Percentiles rank a stretch among this genome's conserved stretches.
phyloP scores from a whole-genome alignment of 2,888 invertebrate genomes.

The Pyrgus malvae region DNA sequence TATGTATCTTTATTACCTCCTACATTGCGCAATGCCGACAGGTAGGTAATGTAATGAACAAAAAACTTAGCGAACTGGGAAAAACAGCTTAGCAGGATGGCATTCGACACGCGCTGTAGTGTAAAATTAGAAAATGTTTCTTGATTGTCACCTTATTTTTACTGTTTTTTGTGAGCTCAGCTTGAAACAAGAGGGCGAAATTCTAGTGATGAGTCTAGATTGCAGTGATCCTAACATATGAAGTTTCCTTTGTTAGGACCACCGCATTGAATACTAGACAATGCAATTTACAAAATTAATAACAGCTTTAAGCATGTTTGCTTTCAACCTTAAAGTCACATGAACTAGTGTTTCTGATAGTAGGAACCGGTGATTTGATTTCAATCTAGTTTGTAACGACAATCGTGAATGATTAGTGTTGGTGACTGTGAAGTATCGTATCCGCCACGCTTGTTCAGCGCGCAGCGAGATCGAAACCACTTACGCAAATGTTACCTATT shows the following conservation, averaged over 20 bases:
- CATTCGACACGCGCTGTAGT: conserved; percentile 46
- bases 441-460: conserved; percentile 65
- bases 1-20: conserved; percentile 26
- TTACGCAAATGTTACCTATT: conserved; percentile 40
- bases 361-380: conserved; percentile 39
- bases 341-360: conserved; percentile 21
- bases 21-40: conserved; percentile 33
- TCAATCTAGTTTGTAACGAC: conserved; percentile 63
- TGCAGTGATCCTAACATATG: no score
- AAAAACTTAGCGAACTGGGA: conserved; percentile 36
- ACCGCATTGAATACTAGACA: no score
- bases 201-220: background rate
- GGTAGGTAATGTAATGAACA: conserved; percentile 31
- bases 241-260: background rate
- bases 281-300: background rate
- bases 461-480: conserved; percentile 55
- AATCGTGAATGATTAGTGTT: conserved; percentile 69
- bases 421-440: conserved; percentile 73
- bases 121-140: conserved; percentile 40
- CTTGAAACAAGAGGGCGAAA: background rate
- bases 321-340: conserved; percentile 4
- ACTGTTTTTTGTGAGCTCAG: background rate
- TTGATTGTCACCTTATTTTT: conserved; percentile 29
- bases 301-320: background rate
- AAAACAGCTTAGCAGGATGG: conserved; percentile 42